A percentile compares a stretch with the other conserved stretches of the same genome.
phyloP scores from a whole-genome alignment of 2,113 vertebrate species.

The Balaeniceps rex region DNA sequence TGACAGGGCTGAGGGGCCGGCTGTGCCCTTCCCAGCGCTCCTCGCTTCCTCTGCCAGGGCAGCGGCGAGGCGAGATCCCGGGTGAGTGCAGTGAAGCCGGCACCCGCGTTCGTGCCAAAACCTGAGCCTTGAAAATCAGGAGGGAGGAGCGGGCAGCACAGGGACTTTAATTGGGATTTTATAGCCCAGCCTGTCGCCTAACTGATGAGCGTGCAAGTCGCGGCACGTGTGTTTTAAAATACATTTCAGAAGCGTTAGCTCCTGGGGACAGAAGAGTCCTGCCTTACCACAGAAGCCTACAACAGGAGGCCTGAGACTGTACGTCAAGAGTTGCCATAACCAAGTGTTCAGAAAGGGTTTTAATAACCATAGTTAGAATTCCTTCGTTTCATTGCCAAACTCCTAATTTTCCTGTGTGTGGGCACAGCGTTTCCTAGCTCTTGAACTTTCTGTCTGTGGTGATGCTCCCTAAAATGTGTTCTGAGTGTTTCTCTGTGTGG shows the following conservation, averaged over 20 bases:
- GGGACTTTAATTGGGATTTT: not conserved
- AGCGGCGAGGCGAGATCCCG: not conserved
- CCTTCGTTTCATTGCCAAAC: not conserved
- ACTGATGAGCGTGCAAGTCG: accelerated
- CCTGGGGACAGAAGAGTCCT: not conserved
- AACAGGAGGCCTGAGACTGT: not conserved
- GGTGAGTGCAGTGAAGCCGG: not conserved
- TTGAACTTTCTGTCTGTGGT: not conserved
- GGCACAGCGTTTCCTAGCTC: not conserved
- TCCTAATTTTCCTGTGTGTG: not conserved
- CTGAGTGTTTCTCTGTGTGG: not conserved
- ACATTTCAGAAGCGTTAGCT: accelerated
- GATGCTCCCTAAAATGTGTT: not conserved
- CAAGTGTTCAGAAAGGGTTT: not conserved
- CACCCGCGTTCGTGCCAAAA: not conserved
- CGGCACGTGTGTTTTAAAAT: not conserved
- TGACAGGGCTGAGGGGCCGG: not conserved
- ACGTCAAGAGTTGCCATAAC: accelerated
- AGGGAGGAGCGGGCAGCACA: not conserved
- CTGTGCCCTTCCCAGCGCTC: not conserved
- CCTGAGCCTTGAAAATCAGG: not conserved
- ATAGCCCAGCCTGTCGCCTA: not conserved
- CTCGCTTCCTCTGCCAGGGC: not conserved
- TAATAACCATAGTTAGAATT: not conserved
- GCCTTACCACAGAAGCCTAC: accelerated